Conservation (phyloP, 2,888 invertebrate species). For the Poecilus cupreus region DNA sequence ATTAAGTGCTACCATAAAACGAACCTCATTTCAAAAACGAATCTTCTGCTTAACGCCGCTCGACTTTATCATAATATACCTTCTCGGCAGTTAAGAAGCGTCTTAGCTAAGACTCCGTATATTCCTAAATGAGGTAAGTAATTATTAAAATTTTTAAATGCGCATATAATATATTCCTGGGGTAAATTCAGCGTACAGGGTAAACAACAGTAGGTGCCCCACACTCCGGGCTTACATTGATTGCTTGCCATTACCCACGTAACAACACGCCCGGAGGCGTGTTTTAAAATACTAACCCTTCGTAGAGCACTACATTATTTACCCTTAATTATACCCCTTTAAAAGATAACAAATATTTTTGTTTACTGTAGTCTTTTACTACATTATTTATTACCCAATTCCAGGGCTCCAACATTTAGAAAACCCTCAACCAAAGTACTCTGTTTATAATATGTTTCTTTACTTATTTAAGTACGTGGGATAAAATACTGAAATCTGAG, state of each 20-base stretch:
- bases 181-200: neutral
- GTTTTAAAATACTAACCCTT: neutral
- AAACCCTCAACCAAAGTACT: too few relatives aligned
- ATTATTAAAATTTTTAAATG: constrained; percentile 45
- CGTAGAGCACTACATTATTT: neutral
- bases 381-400: too few relatives aligned
- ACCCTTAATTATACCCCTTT: neutral
- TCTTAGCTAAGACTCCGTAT: neutral
- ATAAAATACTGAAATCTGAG: too few relatives aligned
- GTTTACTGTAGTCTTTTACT: too few relatives aligned
- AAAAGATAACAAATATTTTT: neutral
- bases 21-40: constrained; percentile 34
- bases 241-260: constrained; percentile 23
- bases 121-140: constrained; percentile 6
- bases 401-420: too few relatives aligned
- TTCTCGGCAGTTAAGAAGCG: neutral
- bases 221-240: constrained; percentile 5
- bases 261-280: constrained; percentile 20
- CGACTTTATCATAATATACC: constrained; percentile 1
- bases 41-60: neutral
- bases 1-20: constrained; percentile 41
- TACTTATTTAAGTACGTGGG: too few relatives aligned
- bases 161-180: neutral
- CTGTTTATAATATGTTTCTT: too few relatives aligned
- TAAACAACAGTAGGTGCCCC: neutral